phyloP scores from a whole-genome alignment of 2,797 vertebrate genomes.

The Loriculus beryllinus region DNA sequence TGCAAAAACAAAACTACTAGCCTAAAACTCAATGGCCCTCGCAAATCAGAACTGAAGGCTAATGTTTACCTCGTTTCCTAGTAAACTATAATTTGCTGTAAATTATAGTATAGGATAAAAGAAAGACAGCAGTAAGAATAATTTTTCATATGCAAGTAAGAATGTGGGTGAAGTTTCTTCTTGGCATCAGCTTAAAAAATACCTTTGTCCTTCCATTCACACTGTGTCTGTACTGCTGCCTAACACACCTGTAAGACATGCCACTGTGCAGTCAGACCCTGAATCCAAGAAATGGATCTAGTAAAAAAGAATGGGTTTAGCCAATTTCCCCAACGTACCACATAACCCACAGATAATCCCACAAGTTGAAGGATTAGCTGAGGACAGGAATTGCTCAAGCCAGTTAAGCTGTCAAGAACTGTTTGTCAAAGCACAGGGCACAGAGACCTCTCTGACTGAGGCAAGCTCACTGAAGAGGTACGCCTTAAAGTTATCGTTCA shows the following conservation, averaged over 20 bases:
- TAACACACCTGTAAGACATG: accelerated
- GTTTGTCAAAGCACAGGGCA: not conserved
- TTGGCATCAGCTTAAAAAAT: not conserved
- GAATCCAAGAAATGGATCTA: not conserved
- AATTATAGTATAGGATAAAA: not conserved
- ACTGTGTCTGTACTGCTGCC: accelerated
- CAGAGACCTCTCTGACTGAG: not conserved
- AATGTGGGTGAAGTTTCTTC: not conserved
- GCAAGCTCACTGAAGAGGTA: not conserved
- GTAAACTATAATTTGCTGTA: not conserved
- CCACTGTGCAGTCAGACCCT: not conserved
- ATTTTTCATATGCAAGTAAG: not conserved
- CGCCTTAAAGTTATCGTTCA: not conserved
- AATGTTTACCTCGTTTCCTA: not conserved
- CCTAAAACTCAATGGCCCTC: not conserved
- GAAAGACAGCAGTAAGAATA: not conserved
- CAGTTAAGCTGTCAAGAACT: not conserved
- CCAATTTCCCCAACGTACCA: not conserved
- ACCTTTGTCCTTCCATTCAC: not conserved
- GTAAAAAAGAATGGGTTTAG: not conserved
- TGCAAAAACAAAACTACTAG: not conserved
- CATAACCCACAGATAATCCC: not conserved
- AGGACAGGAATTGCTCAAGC: not conserved
- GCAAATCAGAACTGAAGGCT: not conserved
- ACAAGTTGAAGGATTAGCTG: not conserved